These are phyloP conservation scores for Euproctis similis DNA, from an alignment of 2,888 invertebrate genomes.

Conservation along the genomic window DNA sequence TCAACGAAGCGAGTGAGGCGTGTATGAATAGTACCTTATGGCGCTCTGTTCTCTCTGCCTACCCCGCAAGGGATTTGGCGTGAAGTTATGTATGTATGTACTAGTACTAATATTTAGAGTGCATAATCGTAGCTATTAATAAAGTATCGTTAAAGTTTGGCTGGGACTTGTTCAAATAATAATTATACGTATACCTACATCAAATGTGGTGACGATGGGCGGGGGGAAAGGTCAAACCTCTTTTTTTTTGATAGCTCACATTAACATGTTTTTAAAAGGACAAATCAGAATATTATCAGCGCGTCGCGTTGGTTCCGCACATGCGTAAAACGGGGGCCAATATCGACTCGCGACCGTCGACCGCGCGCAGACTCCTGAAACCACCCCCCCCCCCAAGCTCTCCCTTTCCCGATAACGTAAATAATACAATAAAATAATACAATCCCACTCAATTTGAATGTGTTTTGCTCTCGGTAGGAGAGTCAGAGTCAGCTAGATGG, in stretches of 20 bases:
- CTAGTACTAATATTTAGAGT: too few species aligned
- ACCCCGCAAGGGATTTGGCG: too few species aligned
- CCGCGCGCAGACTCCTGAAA: constrained; percentile 50
- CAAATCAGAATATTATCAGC: constrained; percentile 66
- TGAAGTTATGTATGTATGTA: too few species aligned
- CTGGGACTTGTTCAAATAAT: constrained; percentile 16
- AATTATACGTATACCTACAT: constrained; percentile 27
- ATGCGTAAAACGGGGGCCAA: constrained; percentile 45
- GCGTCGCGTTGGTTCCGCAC: constrained; percentile 49
- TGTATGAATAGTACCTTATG: too few species aligned
- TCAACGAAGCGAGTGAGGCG: too few species aligned
- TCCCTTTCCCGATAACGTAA: constrained; percentile 57
- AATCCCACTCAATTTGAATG: constrained; percentile 57
- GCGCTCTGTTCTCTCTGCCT: too few species aligned
- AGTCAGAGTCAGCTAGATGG: constrained; percentile 25
- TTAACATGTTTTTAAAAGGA: constrained; percentile 66
- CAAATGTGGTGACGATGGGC: constrained; percentile 31
- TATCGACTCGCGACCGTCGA: constrained; percentile 53
- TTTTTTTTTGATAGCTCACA: constrained; percentile 53
- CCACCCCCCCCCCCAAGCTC: too few species aligned
- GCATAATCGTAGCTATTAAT: too few species aligned
- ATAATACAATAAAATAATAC: constrained; percentile 69
- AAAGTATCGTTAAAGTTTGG: too few species aligned
- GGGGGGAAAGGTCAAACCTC: constrained; percentile 40
- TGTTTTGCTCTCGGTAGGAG: constrained; percentile 32